These are phyloP conservation scores for Erpetoichthys calabaricus DNA, from an alignment of 2,797 vertebrate genomes.

Conservation along the genomic window DNA sequence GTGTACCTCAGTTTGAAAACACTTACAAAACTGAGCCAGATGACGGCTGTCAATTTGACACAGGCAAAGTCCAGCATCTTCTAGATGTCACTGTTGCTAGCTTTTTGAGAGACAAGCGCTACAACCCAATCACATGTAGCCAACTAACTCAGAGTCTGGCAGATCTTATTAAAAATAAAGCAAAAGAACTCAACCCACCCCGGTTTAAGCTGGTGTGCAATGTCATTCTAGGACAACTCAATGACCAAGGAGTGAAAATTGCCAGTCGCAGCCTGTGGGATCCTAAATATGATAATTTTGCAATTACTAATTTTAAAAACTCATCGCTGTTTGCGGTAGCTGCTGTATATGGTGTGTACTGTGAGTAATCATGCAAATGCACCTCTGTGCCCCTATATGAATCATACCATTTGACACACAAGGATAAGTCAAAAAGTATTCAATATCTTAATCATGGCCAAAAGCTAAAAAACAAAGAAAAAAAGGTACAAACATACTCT, in stretches of 20 bases:
- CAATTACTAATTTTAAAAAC: conserved; percentile 38
- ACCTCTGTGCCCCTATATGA: background rate
- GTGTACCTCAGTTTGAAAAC: conserved; percentile 29
- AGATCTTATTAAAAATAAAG: conserved; percentile 30
- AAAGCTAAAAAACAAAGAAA: no score
- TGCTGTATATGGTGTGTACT: conserved; percentile 43
- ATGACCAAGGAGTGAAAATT: conserved; percentile 37
- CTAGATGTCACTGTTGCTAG: conserved; percentile 28
- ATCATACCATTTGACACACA: no score
- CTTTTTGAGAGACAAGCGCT: conserved; percentile 18
- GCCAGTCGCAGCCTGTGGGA: conserved; percentile 48
- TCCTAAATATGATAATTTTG: conserved; percentile 26
- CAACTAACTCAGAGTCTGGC: conserved; percentile 32
- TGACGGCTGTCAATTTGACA: conserved; percentile 28
- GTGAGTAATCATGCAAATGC: conserved; percentile 21
- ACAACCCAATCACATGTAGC: conserved; percentile 22
- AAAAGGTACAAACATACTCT: no score
- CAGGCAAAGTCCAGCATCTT: conserved; percentile 13
- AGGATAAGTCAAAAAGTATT: no score
- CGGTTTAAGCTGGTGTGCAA: conserved; percentile 58
- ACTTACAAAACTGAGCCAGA: conserved; percentile 35
- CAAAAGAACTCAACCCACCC: conserved; percentile 36
- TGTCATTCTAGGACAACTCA: conserved; percentile 38
- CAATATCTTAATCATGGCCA: no score
- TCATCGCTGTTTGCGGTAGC: conserved; percentile 47